Base-by-base conservation (phyloP, 2,797 vertebrate genomes). In the Xerus rutilus region DNA sequence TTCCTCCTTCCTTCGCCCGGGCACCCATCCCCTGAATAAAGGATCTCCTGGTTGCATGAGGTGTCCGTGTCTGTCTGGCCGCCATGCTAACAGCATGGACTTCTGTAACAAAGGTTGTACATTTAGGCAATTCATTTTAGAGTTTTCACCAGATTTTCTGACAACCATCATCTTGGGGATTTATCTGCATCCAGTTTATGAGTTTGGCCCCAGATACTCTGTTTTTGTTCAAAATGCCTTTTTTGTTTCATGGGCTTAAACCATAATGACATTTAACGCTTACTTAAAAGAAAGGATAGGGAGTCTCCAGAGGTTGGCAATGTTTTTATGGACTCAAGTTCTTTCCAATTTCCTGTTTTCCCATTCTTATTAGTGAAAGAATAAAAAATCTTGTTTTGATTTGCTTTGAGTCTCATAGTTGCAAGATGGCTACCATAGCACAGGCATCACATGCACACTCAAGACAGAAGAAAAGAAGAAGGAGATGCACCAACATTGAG, bases 91-190 rank as follows among this genome's bases (percentile, higher is more conserved):
- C 39, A 39, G 39, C 52, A 78, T 8, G 3, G n/a, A 39, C 21
- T 32, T 93, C 49, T 89, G 13, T n/a, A 64, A 89, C 9, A 85
- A 28, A 2, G 25, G 20, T 52, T 78, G 35, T 7, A 72, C 17
- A 82, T 52, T 76, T 49, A 73, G 18, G 72, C 35, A 92, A 78
- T 73, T 47, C 54, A 21, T 69, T 74, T 64, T 14, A 82, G 65
- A 94, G 39, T 59, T 74, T 78, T 86, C 35, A 18, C 32, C 77
- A 86, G n/a, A 5, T 45, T 93, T 93, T 92, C 59, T 73, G 57
- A 90, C 92, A 94, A 69, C 0, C 17, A 35, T n/a, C 47, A 79
- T 52, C 43, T 47, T 59, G 18, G 54, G n/a, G 54, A 67, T 82
- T 77, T 94, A 8, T 73, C 64, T 70, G 43, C 43, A 73, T 73